phyloP scores from a whole-genome alignment of 2,113 vertebrate species.

The Notiomystis cincta region DNA sequence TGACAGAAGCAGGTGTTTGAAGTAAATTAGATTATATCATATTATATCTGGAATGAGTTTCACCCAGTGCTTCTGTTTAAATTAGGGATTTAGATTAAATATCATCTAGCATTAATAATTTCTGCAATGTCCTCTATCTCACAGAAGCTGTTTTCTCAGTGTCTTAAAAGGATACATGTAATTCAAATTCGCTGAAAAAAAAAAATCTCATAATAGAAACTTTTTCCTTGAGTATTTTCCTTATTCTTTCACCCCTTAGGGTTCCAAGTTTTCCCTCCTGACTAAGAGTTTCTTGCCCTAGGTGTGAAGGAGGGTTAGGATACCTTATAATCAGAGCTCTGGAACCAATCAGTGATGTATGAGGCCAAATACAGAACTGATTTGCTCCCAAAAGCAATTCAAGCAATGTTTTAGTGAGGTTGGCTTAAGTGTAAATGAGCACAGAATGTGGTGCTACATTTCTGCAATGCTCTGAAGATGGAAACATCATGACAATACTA shows the following conservation, averaged over 20 bases:
- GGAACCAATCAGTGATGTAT: not conserved
- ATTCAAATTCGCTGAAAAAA: not conserved
- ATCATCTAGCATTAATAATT: not conserved
- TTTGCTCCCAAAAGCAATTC: not conserved
- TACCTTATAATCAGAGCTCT: not conserved
- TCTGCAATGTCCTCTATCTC: not conserved
- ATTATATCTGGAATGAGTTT: not conserved
- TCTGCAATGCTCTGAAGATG: not conserved
- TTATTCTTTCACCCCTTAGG: not conserved
- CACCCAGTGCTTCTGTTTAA: not conserved
- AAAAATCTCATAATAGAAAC: not conserved
- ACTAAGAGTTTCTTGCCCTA: not conserved
- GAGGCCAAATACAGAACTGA: not conserved
- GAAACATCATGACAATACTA: not conserved
- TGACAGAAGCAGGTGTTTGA: not conserved
- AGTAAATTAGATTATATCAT: not conserved
- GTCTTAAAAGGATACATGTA: not conserved
- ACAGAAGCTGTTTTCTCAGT: not conserved
- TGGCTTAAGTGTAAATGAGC: not conserved
- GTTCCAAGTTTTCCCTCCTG: not conserved
- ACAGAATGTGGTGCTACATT: not conserved
- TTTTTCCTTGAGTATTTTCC: not conserved
- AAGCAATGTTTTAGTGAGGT: not conserved
- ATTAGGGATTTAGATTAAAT: constrained; percentile 2
- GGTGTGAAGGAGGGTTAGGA: not conserved